A percentile compares a stretch with the other conserved stretches of the same genome.
Conservation (phyloP, 2,797 vertebrate genomes). For the Psittacula derbiana region DNA sequence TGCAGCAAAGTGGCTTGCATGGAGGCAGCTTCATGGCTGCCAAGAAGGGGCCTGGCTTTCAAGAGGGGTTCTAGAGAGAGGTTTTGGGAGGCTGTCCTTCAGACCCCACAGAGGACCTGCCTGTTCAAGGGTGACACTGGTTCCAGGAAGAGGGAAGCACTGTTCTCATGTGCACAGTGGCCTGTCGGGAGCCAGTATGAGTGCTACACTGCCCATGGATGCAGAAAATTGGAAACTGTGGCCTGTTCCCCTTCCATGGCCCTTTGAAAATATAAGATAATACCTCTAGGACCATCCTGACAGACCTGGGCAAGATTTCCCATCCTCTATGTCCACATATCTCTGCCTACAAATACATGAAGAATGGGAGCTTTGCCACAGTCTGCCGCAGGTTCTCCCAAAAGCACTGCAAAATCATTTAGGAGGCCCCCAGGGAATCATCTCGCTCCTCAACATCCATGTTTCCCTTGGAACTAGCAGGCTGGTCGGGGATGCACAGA, state of each 20-base stretch:
- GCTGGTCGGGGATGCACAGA: neutral
- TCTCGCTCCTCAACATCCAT: neutral
- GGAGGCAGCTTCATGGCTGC: neutral
- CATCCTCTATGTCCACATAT: neutral
- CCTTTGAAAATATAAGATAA: neutral
- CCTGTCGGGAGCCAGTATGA: neutral
- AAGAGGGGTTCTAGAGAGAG: neutral
- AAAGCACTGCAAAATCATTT: neutral
- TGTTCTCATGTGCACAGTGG: neutral
- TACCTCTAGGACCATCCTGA: neutral
- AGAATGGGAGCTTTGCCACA: neutral
- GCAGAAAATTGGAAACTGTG: neutral
- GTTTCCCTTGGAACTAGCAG: neutral
- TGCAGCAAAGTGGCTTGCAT: neutral
- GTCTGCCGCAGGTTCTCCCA: neutral
- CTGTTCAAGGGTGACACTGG: neutral
- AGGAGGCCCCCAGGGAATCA: neutral
- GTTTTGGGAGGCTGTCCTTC: neutral
- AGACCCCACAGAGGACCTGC: neutral
- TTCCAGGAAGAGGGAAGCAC: neutral
- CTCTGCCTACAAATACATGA: neutral
- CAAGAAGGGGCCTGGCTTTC: neutral
- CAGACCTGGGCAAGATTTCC: neutral
- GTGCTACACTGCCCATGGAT: neutral
- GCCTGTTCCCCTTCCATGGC: neutral